Base-by-base conservation (phyloP, 92 coral and sea anemone genomes). In the Epizoanthus rinbou region DNA sequence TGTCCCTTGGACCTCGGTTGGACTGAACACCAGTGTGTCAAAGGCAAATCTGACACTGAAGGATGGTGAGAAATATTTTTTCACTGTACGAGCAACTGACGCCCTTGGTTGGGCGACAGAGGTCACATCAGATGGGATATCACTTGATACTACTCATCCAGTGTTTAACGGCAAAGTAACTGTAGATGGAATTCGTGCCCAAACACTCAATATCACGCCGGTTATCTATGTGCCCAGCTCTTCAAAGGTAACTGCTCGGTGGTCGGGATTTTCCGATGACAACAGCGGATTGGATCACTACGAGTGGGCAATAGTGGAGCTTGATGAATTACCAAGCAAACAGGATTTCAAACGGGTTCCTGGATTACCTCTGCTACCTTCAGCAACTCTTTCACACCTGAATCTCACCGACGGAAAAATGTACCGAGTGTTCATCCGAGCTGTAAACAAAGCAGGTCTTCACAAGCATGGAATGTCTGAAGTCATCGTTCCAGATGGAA, bases 211-310 rank as follows among this genome's bases (percentile, higher is more conserved):
- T 62, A 93, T 93, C 9, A 88, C 78, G 19, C 66, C 89, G 6
- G 81, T 91, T 65, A 91, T 95, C n/a, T 95, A 93, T 74, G 83
- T 91, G 4, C 31, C 89, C 76, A 85, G 92, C 54, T 81, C 50
- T n/a, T 83, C 93, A 9, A 81, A 93, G 11, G 45, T 93, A 8
- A 41, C 75, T 23, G 95, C 89, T 25, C 64, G 79, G 8, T 95
- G 98, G 98, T 80, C 73, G 64, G 97, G 95, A 54, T 95, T 95
- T 85, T 66, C 91, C 6, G 98, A 95, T 65, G 87, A 85, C 3
- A 92, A 90, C 78, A 95, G 97, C 62, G 93, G 97, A 9, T 74
- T 95, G 63, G 64, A 64, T 68, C 91, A 88, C 78, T 95, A 90
- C 85, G 86, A 87, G 41, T 92, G 97, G 97, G 85, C 91, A 13